A percentile compares a stretch with the other conserved stretches of the same genome.
Conservation (phyloP, 2,888 invertebrate genomes). For the Druceiella hillmani region DNA sequence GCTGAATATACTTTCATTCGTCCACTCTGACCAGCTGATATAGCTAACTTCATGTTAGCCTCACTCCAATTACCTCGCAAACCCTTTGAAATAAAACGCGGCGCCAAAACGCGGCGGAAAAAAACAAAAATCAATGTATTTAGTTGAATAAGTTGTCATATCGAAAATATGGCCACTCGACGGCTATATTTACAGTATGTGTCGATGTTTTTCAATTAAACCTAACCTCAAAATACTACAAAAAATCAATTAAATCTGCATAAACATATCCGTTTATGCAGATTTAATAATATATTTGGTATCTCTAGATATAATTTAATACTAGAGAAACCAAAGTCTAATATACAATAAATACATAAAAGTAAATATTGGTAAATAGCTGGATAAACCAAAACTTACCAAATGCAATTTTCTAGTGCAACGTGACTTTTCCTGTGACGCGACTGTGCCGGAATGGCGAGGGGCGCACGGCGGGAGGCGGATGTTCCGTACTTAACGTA, state of each 20-base stretch:
- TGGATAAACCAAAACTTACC: neutral
- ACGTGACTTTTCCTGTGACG: constrained; percentile 5
- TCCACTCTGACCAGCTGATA: no score
- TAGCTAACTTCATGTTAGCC: no score
- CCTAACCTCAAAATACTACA: constrained; percentile 11
- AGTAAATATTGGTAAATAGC: neutral
- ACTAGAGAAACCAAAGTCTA: constrained; percentile 3
- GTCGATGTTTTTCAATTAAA: neutral
- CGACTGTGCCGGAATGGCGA: no score
- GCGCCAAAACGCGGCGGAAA: no score
- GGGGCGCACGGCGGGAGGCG: no score
- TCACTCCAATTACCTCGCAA: no score
- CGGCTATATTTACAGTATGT: constrained; percentile 3
- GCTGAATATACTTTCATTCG: no score
- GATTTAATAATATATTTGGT: no score
- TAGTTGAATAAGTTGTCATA: constrained; percentile 1
- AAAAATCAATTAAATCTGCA: constrained; percentile 8
- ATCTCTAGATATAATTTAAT: no score
- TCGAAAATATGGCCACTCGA: constrained; percentile 6
- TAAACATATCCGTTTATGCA: no score
- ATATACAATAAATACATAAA: constrained; percentile 5
- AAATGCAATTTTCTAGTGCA: constrained; percentile 2
- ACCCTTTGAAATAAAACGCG: constrained; percentile 1
- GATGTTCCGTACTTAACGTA: no score
- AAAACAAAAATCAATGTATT: constrained; percentile 6